Conservation (phyloP, 2,113 vertebrate genomes). For the Hemiprocne comata region DNA sequence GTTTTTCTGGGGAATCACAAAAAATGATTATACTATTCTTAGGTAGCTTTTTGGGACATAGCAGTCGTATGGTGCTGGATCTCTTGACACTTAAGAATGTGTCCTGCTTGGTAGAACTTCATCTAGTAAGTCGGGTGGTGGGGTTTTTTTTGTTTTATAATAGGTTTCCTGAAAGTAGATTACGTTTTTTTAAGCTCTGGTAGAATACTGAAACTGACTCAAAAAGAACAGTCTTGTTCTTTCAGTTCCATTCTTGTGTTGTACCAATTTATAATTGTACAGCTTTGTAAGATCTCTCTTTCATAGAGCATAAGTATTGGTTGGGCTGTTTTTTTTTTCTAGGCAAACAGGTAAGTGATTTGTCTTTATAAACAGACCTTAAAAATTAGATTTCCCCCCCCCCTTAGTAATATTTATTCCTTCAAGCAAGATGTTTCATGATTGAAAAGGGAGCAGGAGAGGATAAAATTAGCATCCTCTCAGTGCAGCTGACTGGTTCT, state of each 20-base stretch:
- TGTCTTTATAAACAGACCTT: background rate
- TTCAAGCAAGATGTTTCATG: background rate
- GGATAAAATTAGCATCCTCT: background rate
- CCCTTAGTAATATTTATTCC: background rate
- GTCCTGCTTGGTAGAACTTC: background rate
- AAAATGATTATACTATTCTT: background rate
- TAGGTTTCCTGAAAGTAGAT: background rate
- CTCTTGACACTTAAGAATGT: background rate
- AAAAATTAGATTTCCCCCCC: background rate
- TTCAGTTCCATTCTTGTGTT: background rate
- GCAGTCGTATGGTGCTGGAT: background rate
- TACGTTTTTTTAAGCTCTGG: background rate
- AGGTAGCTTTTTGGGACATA: background rate
- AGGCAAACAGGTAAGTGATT: background rate
- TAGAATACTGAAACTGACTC: background rate
- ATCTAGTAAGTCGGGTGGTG: background rate
- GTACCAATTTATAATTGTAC: background rate
- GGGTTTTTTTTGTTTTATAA: background rate
- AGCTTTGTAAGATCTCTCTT: background rate
- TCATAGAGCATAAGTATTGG: background rate
- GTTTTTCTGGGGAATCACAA: background rate
- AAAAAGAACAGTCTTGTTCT: background rate
- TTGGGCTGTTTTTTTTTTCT: background rate
- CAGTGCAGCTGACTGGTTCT: background rate
- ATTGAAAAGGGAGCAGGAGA: background rate